These are phyloP conservation scores for Congeria kusceri DNA, from an alignment of 2,888 invertebrate genomes.

Conservation along the genomic window DNA sequence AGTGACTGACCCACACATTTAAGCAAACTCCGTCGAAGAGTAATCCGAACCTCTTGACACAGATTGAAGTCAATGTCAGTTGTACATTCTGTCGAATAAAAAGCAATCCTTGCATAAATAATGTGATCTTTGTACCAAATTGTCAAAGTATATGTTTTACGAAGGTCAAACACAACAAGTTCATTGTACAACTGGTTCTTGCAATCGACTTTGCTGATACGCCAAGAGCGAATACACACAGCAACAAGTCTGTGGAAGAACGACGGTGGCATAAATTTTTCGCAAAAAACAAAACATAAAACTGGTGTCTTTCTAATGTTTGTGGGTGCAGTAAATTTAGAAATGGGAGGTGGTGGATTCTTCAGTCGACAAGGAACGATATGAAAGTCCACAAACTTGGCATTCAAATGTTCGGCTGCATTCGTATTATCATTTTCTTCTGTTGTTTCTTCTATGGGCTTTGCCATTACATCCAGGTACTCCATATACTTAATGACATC, in stretches of 20 bases:
- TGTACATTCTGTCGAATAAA: not conserved
- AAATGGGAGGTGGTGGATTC: not conserved
- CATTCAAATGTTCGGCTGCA: not conserved
- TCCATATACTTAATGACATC: conserved; percentile 35
- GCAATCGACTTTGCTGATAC: not conserved
- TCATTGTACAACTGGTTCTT: conserved; percentile 38
- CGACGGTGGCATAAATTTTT: too few species aligned
- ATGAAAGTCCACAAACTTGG: conserved; percentile 29
- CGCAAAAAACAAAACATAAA: too few species aligned
- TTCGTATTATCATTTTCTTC: not conserved
- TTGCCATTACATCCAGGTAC: conserved; percentile 55
- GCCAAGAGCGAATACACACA: conserved; percentile 44
- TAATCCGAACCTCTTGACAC: too few species aligned
- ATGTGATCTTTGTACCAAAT: conserved; percentile 53
- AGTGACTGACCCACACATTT: too few species aligned
- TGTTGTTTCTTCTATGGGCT: conserved; percentile 32
- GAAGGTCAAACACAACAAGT: conserved; percentile 40
- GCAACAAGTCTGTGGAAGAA: too few species aligned
- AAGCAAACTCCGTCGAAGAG: too few species aligned
- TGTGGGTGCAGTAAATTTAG: not conserved
- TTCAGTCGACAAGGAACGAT: conserved; percentile 48
- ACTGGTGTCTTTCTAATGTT: conserved; percentile 29
- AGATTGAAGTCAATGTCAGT: not conserved
- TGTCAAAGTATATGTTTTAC: conserved; percentile 15
- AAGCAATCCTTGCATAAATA: conserved; percentile 36